Evolutionary conservation across 2,113 vertebrate genomes (phyloP).

Genomic region (Zosterops japonicus): DNA sequence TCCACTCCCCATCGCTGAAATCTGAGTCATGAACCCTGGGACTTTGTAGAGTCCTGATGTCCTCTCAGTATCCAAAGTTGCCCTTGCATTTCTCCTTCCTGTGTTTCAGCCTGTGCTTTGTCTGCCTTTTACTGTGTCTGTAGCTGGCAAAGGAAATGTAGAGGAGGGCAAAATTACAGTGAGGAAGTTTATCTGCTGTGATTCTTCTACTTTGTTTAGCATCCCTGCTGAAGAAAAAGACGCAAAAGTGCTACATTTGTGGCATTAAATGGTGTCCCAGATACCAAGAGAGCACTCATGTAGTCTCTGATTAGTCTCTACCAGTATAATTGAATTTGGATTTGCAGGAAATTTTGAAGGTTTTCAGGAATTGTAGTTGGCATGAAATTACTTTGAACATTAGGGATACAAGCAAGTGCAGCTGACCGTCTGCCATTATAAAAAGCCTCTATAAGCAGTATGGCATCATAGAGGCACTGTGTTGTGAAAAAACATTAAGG

Average conservation of each 20-base stretch:
- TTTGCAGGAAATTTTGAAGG: constrained; percentile 65
- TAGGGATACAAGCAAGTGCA: constrained; percentile 42
- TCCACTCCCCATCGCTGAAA: neutral
- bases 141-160: neutral
- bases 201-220: neutral
- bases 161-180: neutral
- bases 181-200: constrained; percentile 15
- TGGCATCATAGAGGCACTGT: neutral
- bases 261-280: constrained; percentile 21
- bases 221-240: constrained; percentile 14
- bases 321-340: constrained; percentile 63
- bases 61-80: neutral
- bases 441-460: constrained; percentile 27
- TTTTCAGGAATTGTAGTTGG: constrained; percentile 57
- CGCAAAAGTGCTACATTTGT: constrained; percentile 12
- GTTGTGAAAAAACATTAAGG: neutral
- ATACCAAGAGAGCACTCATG: constrained; percentile 4
- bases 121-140: neutral
- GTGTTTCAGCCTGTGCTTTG: neutral
- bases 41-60: neutral
- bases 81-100: neutral
- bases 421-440: constrained; percentile 24
- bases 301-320: constrained; percentile 54
- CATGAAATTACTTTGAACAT: constrained; percentile 67
- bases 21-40: neutral